A percentile compares a stretch with the other conserved stretches of the same genome.
phyloP scores from a whole-genome alignment of 1,140 invertebrate species.

The Melipona quadrifasciata region DNA sequence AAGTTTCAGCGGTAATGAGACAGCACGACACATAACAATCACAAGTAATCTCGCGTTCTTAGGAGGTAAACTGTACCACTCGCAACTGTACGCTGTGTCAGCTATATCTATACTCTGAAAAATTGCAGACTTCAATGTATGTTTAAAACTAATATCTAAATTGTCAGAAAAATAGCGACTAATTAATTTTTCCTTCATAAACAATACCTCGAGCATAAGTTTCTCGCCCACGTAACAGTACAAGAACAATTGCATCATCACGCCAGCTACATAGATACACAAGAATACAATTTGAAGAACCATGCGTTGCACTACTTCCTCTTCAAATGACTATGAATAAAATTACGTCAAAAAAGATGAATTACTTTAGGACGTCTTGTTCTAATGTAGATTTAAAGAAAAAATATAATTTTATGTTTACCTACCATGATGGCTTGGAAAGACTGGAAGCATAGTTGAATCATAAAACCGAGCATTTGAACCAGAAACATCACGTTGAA shows the following conservation, averaged over 20 bases:
- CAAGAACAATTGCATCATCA: slow-evolving; percentile 55
- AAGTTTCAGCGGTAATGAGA: slow-evolving; percentile 60
- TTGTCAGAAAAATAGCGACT: too few species aligned
- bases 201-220: slow-evolving; percentile 46
- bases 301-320: not conserved
- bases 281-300: slow-evolving; percentile 48
- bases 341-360: not conserved
- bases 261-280: slow-evolving; percentile 21
- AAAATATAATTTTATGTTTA: not conserved
- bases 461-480: slow-evolving; percentile 62
- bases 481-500: slow-evolving; percentile 68
- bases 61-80: slow-evolving; percentile 69
- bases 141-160: too few species aligned
- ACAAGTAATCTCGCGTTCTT: slow-evolving; percentile 58
- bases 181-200: not conserved
- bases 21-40: slow-evolving; percentile 68
- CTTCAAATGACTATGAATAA: slow-evolving; percentile 18
- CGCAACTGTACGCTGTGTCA: slow-evolving; percentile 64
- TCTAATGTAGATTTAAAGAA: not conserved
- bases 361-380: not conserved
- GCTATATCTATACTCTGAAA: slow-evolving; percentile 68
- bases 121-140: not conserved
- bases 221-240: slow-evolving; percentile 65
- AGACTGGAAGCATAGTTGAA: slow-evolving; percentile 66
- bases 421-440: slow-evolving; percentile 63